A percentile compares a stretch with the other conserved stretches of the same genome.
These are phyloP conservation scores for Dunckerocampus dactyliophorus DNA, from an alignment of 2,113 vertebrate species.

Conservation along the genomic window DNA sequence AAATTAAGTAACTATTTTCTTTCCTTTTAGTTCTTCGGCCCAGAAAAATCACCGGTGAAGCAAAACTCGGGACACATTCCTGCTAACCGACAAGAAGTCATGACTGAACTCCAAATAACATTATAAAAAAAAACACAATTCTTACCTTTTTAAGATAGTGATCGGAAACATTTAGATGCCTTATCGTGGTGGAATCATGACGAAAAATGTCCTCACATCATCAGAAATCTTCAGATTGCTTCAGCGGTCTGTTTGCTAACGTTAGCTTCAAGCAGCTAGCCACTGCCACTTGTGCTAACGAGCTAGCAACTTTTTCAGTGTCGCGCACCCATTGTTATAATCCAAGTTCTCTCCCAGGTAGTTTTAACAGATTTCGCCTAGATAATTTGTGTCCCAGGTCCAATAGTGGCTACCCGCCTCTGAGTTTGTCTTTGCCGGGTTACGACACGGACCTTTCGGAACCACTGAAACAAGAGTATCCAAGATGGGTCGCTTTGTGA, in stretches of 20 bases:
- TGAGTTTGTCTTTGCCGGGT: conserved; percentile 58
- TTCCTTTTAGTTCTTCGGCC: neutral
- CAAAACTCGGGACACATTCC: conserved; percentile 32
- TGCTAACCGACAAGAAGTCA: conserved; percentile 19
- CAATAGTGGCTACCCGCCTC: conserved; percentile 30
- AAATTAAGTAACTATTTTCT: neutral
- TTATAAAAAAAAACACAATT: neutral
- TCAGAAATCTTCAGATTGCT: conserved; percentile 37
- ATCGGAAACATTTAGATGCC: conserved; percentile 17
- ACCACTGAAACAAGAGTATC: conserved; percentile 50
- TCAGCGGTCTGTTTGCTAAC: conserved; percentile 59
- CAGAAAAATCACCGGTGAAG: conserved; percentile 41
- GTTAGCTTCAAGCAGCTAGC: conserved; percentile 53
- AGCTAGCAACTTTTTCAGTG: conserved; percentile 50
- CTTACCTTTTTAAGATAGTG: conserved; percentile 36
- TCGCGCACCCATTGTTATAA: conserved; percentile 25
- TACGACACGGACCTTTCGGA: conserved; percentile 57
- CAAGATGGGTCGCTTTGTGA: conserved; percentile 51
- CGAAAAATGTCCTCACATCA: conserved; percentile 34
- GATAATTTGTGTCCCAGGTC: conserved; percentile 8
- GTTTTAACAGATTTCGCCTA: neutral
- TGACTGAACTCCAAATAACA: conserved; percentile 1
- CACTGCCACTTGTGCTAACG: conserved; percentile 44
- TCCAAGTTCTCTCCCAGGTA: neutral
- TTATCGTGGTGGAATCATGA: conserved; percentile 24